Evolutionary conservation across 2,113 vertebrate species (phyloP).

Genomic region (Petrocephalus microphthalmus): DNA sequence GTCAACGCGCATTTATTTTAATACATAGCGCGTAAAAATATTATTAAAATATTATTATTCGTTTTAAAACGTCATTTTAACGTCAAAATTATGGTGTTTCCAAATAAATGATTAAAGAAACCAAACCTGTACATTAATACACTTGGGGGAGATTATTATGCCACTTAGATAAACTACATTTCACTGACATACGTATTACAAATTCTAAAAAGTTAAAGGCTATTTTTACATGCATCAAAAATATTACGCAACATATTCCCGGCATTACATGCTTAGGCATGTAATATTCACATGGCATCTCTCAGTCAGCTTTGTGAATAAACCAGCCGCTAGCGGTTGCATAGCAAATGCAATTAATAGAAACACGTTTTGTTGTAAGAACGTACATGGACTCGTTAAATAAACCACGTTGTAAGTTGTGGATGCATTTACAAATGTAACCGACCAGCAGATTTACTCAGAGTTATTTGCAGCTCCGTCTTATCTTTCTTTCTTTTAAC

Average conservation of each 20-base stretch:
- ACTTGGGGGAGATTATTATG: background rate
- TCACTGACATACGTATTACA: background rate
- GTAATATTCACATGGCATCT: background rate
- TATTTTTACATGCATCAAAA: background rate
- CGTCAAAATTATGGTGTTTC: background rate
- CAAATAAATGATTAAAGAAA: background rate
- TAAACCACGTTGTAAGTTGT: background rate
- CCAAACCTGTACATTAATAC: background rate
- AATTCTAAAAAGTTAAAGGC: background rate
- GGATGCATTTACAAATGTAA: background rate
- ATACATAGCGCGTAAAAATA: background rate
- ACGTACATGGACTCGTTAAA: background rate
- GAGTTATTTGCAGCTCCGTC: background rate
- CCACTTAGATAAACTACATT: background rate
- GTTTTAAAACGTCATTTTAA: background rate
- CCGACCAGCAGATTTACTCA: background rate
- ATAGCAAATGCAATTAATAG: too few relatives aligned
- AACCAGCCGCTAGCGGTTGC: background rate
- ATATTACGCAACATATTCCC: background rate
- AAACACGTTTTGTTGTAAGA: too few relatives aligned
- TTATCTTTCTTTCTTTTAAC: background rate
- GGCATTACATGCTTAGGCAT: background rate
- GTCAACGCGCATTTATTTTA: background rate
- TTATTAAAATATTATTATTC: too few relatives aligned
- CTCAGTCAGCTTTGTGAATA: background rate